phyloP scores from a whole-genome alignment of 2,797 vertebrate genomes.

The Pyrocephalus nanus region DNA sequence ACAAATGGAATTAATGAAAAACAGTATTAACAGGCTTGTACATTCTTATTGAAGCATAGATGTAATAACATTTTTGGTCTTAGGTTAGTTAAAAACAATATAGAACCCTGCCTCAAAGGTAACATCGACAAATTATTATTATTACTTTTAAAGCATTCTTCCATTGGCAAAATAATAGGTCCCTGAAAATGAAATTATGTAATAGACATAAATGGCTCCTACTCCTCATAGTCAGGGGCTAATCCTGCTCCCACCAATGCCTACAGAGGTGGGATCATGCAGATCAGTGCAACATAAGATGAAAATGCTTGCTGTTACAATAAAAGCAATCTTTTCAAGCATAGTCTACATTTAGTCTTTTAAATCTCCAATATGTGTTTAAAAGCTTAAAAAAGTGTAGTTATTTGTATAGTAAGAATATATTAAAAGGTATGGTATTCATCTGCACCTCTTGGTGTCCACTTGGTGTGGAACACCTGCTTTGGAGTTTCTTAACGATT shows the following conservation, averaged over 20 bases:
- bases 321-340: slow-evolving; percentile 40
- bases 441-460: background rate
- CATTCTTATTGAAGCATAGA: slow-evolving; percentile 35
- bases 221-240: slow-evolving; percentile 43
- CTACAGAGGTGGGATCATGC: slow-evolving; percentile 15
- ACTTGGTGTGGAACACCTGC: background rate
- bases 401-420: slow-evolving; percentile 24
- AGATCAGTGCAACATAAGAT: slow-evolving; percentile 59
- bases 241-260: background rate
- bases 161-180: slow-evolving; percentile 54
- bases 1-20: background rate
- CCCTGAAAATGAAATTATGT: slow-evolving; percentile 64
- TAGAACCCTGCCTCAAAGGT: slow-evolving; percentile 53
- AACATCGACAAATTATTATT: background rate
- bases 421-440: slow-evolving; percentile 7
- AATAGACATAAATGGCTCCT: slow-evolving; percentile 28
- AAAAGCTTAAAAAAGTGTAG: slow-evolving; percentile 28
- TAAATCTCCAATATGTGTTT: slow-evolving; percentile 5
- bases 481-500: slow-evolving; percentile 10
- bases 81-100: slow-evolving; percentile 55
- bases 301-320: slow-evolving; percentile 56
- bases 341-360: slow-evolving; percentile 46
- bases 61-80: slow-evolving; percentile 55
- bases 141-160: slow-evolving; percentile 58
- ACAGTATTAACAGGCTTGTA: slow-evolving; percentile 30